Base-by-base conservation (phyloP, 2,797 vertebrate species). In the Agapornis canus region DNA sequence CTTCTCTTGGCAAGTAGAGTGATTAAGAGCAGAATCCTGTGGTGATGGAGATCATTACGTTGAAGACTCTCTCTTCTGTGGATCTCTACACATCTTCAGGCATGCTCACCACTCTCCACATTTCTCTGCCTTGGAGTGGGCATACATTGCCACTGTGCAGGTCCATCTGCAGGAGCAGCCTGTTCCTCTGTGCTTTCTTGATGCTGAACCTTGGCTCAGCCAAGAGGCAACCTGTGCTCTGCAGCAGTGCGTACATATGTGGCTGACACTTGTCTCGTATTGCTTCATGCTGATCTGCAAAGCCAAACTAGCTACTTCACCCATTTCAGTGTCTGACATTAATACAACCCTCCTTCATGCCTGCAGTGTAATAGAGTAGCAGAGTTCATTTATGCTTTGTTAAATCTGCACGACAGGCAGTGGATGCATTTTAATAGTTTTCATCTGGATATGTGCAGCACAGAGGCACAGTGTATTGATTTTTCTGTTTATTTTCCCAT, bases 401-500 rank as follows among this genome's bases (percentile, higher is more conserved):
- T 91, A 52, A 57, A 66, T 57, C 45, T 21, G 21, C 52, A 57
- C 2, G 3, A 57, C 47, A 73, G 27, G 27, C 22, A 43, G 21
- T 25, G 18, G 39, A 64, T 75, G 68, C 27, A 43, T 89, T 93
- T 92, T 60, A 71, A 65, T 75, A 71, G 27, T 89, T 85, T 86
- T 80, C 22, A 54, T 39, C 54, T 52, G 64, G 15, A 2, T 78
- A 23, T 32, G 13, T 72, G 32, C 35, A 69, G 65, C 54, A 37
- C 5, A 80, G 54, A 91, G 22, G 69, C 37, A 60, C 6, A 7
- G 12, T 2, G 9, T 57, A 73, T 71, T 8, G 39, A 82, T 69
- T 82, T 95, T 91, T 77, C 60, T 82, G 37, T 52, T 79, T 45
- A 56, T 94, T 87, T 93, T 90, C 68, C 49, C 54, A 27, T 57